A percentile compares a stretch with the other conserved stretches of the same genome.
Conservation (phyloP, 2,113 vertebrate genomes). For the Genyomyrus donnyi region DNA sequence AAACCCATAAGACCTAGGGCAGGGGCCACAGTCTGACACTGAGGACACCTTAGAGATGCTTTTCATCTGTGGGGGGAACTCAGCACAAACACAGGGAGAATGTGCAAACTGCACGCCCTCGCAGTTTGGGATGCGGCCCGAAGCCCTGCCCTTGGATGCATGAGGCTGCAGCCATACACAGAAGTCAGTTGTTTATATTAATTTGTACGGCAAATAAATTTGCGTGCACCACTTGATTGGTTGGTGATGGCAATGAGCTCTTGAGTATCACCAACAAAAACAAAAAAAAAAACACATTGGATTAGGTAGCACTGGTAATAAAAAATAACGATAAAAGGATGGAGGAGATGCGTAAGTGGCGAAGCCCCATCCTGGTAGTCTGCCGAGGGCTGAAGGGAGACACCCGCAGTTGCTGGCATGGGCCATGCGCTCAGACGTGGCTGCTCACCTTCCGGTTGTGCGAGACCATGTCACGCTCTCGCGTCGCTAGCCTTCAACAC, state of each 20-base stretch:
- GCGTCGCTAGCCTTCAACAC: background rate
- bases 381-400: background rate
- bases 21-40: background rate
- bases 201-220: background rate
- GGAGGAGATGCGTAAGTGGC: background rate
- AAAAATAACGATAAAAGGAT: background rate
- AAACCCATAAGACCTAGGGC: background rate
- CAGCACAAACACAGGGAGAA: background rate
- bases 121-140: background rate
- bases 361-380: background rate
- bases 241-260: background rate
- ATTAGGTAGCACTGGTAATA: background rate
- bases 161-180: background rate
- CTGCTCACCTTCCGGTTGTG: background rate
- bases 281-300: background rate
- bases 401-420: background rate
- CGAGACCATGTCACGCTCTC: background rate
- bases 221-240: background rate
- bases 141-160: background rate
- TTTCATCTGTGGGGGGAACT: background rate
- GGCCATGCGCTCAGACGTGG: background rate
- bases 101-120: background rate
- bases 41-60: background rate
- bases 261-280: background rate
- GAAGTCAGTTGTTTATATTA: background rate